These are phyloP conservation scores for Dynastes grantii DNA, from an alignment of 2,888 invertebrate genomes.

Conservation along the genomic window DNA sequence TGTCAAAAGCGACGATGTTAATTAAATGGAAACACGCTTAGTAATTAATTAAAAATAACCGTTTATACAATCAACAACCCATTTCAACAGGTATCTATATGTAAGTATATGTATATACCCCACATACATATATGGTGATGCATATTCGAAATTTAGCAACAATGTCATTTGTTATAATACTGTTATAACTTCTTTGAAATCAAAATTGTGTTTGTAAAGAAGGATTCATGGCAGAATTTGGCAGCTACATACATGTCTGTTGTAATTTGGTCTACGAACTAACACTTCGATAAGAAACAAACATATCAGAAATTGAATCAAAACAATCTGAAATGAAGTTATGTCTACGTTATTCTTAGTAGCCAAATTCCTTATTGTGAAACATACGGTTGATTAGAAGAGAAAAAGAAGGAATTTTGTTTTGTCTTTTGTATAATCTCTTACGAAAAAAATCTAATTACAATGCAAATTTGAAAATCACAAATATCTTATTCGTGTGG, in stretches of 20 bases:
- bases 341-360: background rate
- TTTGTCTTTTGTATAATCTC: no score
- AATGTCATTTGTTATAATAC: background rate
- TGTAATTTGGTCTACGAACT: background rate
- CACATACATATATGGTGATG: background rate
- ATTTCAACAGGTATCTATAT: background rate
- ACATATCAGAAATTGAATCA: slow-evolving; percentile 3
- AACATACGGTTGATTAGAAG: no score
- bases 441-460: no score
- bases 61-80: slow-evolving; percentile 29
- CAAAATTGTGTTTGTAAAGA: background rate
- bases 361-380: no score
- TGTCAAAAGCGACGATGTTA: slow-evolving; percentile 37
- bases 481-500: no score
- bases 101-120: background rate
- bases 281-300: background rate
- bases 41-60: slow-evolving; percentile 44
- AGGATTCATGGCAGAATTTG: background rate
- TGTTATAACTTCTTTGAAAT: slow-evolving; percentile 9
- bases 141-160: slow-evolving; percentile 16
- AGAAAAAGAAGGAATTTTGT: background rate
- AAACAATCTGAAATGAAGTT: background rate
- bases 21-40: slow-evolving; percentile 37
- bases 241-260: background rate
- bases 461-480: no score